Evolutionary conservation across 2,797 vertebrate genomes (phyloP).

Genomic region (Molossus alvarezi): DNA sequence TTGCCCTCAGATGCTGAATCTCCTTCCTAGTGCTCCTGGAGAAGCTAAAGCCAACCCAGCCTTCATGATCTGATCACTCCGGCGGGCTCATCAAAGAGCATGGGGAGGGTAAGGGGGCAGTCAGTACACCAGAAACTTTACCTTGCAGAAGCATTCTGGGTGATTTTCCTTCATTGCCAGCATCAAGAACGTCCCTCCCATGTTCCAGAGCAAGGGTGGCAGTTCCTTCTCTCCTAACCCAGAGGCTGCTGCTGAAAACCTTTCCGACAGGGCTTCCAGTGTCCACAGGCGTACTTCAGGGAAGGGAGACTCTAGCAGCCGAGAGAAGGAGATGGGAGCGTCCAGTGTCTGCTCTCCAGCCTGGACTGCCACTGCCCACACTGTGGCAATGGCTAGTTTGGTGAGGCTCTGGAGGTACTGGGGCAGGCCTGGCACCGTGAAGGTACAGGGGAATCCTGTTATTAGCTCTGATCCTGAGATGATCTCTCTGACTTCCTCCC

Average conservation of each 20-base stretch:
- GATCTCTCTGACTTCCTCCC: slow-evolving; percentile 89
- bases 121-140: slow-evolving; percentile 78
- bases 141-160: slow-evolving; percentile 95
- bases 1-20: neutral
- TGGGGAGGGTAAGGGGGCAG: neutral
- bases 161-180: slow-evolving; percentile 93
- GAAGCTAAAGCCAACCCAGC: neutral
- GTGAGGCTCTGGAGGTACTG: slow-evolving; percentile 96
- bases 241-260: slow-evolving; percentile 83
- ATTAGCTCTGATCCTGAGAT: slow-evolving; percentile 92
- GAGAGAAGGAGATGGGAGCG: slow-evolving; percentile 86
- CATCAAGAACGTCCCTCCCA: slow-evolving; percentile 89
- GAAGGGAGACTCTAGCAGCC: slow-evolving; percentile 90
- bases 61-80: neutral
- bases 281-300: slow-evolving; percentile 94
- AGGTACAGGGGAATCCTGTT: slow-evolving; percentile 73
- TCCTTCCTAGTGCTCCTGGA: neutral
- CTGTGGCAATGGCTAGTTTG: slow-evolving; percentile 89
- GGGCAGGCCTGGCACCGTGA: slow-evolving; percentile 91
- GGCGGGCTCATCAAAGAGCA: neutral
- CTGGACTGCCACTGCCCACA: slow-evolving; percentile 79
- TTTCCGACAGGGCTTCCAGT: slow-evolving; percentile 91
- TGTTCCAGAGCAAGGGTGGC: slow-evolving; percentile 77
- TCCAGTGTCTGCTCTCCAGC: slow-evolving; percentile 1
- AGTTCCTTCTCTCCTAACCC: slow-evolving; percentile 64